Evolutionary conservation across 2,113 vertebrate species (phyloP).

Genomic region (Pituophis catenifer): DNA sequence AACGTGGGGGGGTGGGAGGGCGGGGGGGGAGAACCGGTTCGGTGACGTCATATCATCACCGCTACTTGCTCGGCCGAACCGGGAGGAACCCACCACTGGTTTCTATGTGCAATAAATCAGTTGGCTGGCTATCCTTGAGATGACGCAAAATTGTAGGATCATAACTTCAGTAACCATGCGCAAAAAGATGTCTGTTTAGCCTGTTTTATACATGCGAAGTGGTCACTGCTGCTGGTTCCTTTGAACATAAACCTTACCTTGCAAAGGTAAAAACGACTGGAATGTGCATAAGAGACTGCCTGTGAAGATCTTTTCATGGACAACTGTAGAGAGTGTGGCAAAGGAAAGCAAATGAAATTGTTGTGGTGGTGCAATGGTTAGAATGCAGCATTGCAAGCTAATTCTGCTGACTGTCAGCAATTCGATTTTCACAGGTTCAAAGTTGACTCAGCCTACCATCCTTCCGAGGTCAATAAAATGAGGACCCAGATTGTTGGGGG

Average conservation of each 20-base stretch:
- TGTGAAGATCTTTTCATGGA: not conserved
- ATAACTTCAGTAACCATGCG: not conserved
- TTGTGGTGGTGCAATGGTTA: not conserved
- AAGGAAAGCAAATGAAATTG: not conserved
- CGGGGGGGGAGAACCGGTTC: no score
- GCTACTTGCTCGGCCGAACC: no score
- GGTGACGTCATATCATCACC: no score
- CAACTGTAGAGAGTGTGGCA: not conserved
- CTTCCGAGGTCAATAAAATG: not conserved
- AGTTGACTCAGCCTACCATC: not conserved
- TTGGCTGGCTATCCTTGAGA: not conserved
- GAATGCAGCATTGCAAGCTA: not conserved
- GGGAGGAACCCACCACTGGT: no score
- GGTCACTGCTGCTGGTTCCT: not conserved
- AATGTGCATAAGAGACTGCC: not conserved
- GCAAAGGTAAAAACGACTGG: not conserved
- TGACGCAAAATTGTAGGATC: not conserved
- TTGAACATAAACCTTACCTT: not conserved
- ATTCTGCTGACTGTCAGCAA: not conserved
- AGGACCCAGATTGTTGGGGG: not conserved
- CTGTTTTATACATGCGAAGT: not conserved
- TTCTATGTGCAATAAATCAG: not conserved
- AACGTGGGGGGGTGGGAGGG: no score
- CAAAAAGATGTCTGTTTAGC: not conserved
- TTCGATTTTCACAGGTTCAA: not conserved